Base-by-base conservation (phyloP, 2,888 invertebrate species). In the Caprella mutica region DNA sequence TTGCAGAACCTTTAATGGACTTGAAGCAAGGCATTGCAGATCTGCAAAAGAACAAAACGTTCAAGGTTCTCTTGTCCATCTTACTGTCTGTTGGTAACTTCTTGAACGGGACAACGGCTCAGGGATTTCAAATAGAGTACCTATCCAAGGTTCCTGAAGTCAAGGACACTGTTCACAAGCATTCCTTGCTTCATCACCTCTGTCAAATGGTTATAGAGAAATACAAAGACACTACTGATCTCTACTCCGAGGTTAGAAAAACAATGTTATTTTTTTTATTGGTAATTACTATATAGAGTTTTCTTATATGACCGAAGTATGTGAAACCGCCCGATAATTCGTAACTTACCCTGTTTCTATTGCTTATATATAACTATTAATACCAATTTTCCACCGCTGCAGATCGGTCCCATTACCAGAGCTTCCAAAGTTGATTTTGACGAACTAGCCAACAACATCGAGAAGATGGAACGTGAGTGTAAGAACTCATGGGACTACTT, bases 161-260 rank as follows among this genome's bases (percentile, higher is more conserved):
- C 42, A 94, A 97, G 76, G 97, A 97, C 74, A 97, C 97, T 0
- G 94, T 98, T 39, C 93, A 98, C 74, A 99, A 98, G 74, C 96
- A 99, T 75, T 93, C 97, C 5, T 77, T 98, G 61, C 78, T 98
- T 61, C 93, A 97, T 74, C 98, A 99, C 74, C 80, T 98, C 66
- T 96, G 96, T 72, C 88, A 90, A 73, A 91, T 96, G 80, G 92
- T 99, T 63, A 86, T 94, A 77, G 94, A 97, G 71, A 88, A 93
- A 73, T 92, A 87, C 74, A 86, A 91, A 1, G 93, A 94, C 67
- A 89, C 90, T 21, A 86, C 90, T 19, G 97, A 98, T 77, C 82
- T 98, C 66, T 97, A 98, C 75, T 94, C 94, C 50, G 98, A 94
- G 80, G 90, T 89, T 74, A 74, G 72, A 71, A 59, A 26, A n/a